Base-by-base conservation (phyloP, 2,888 invertebrate species). In the Scrobipalpa atriplicella region DNA sequence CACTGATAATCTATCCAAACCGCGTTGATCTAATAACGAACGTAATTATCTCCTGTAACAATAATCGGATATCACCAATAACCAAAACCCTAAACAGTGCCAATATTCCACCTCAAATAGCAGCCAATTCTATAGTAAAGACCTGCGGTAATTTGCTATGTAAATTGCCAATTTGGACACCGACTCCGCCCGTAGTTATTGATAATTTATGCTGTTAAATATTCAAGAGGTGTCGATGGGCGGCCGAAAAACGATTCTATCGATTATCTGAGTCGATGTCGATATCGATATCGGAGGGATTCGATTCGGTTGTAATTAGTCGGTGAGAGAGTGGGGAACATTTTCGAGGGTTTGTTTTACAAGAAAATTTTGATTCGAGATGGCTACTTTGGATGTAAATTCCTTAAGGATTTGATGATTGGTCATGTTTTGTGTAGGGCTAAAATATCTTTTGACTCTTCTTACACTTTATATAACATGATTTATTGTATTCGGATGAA, bases 101-200 rank as follows among this genome's bases (percentile, higher is more conserved):
- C 58, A 38, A 29, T 58, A 58, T 67, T 66, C 67, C 52, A 64
- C 67, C 68, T 64, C 69, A 66, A 47, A 67, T 65, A 68, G 71
- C 70, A 70, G 69, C 71, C 71, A 75, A 73, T 75, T 73, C 72
- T 67, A 62, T 76, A 73, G 71, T 71, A 71, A 69, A 74, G 77
- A 75, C 75, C 72, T 73, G 67, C 71, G 76, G 78, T 81, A 81
- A 83, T 84, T 85, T 79, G 75, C 75, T 81, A 87, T 86, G 85
- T 82, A 86, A 86, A 87, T 86, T 83, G 83, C 68, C 85, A 84
- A 85, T 87, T 85, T 83, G 71, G 62, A 29, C 62, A 47, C 21
- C 61, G 61, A 61, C 61, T 58, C 47, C 29, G n/a, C n/a, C 43
- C 62, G 62, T 62, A 62, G 62, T 62, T 62, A 62, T 62, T 62